These are phyloP conservation scores for Drosophila austrosaltans DNA, from an alignment of 2,888 invertebrate genomes.

Conservation along the genomic window DNA sequence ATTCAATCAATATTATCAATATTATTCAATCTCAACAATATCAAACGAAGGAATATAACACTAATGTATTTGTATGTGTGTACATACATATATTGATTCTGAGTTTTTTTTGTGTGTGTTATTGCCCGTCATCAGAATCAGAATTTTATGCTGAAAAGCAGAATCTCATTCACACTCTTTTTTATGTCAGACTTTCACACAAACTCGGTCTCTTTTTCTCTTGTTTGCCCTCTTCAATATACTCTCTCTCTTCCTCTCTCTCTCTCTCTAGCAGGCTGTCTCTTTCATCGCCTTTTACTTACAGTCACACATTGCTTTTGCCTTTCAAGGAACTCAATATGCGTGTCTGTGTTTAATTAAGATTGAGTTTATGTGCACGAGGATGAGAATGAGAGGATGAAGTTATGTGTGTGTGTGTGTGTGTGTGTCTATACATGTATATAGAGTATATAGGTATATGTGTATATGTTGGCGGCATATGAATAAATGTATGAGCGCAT, in stretches of 20 bases:
- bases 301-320: conserved; percentile 45
- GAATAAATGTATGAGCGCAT: conserved; percentile 72
- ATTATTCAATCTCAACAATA: neutral
- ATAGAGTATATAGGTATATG: too few species aligned
- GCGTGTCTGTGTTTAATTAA: conserved; percentile 74
- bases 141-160: conserved; percentile 31
- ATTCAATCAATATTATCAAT: neutral
- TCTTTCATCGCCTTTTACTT: conserved; percentile 4
- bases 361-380: conserved; percentile 54
- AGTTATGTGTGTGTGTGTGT: conserved; percentile 39
- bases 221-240: neutral
- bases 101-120: neutral
- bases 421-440: conserved; percentile 23
- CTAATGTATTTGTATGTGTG: conserved; percentile 14
- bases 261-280: neutral
- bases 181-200: conserved; percentile 11
- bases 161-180: conserved; percentile 28
- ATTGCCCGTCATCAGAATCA: conserved; percentile 8
- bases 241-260: neutral
- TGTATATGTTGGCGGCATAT: conserved; percentile 46
- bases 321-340: conserved; percentile 69
- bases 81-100: conserved; percentile 9
- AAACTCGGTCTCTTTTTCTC: neutral
- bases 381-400: conserved; percentile 21
- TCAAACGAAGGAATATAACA: neutral